Evolutionary conservation across 2,113 vertebrate species (phyloP), one percentile per base, ranked within the genome.

Genomic region (Psilopogon haemacephalus): DNA sequence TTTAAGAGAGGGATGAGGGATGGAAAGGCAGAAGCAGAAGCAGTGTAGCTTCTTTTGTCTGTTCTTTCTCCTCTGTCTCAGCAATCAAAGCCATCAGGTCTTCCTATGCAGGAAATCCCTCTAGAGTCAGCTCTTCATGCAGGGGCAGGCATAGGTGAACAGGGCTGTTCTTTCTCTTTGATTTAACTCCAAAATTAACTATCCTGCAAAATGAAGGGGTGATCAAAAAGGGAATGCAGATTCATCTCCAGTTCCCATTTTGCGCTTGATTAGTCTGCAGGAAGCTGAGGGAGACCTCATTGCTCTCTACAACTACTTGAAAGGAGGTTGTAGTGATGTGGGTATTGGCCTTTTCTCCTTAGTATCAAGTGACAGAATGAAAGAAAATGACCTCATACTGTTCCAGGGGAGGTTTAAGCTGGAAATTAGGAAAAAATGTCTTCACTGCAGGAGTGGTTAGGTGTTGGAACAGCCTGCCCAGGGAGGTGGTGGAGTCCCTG

Each of bases 91-190:
- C 52, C 28, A 11, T 21, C 21, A 78, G 19, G 9, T 37, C 33
- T 3, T 42, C 5, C n/a, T 65, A 38, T 23, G 37, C n/a, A n/a
- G n/a, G 37, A 72, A 32, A 40, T 7, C 32, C 30, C 8, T 1
- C 26, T 37, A 55, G 28, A 76, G 32, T 48, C 60, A 69, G 21
- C 21, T 19, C 16, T 44, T 59, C 18, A 2, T 35, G 24, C 59
- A 54, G 40, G 44, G 19, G 9, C 32, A 70, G 37, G 35, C 35
- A 27, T 0, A 20, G 13, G 4, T 0, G 0, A 76, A 35, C 15
- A 60, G 60, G 12, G 35, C 0, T 1, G 11, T 60, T 15, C 8
- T 42, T 55, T 59, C 33, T 48, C 27, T 62, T 24, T 38, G 55
- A 21, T 19, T 78, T 24, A 5, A 13, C 14, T 84, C 18, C 40